phyloP scores from a whole-genome alignment of 2,888 invertebrate genomes.

The Augochlorella aurata region DNA sequence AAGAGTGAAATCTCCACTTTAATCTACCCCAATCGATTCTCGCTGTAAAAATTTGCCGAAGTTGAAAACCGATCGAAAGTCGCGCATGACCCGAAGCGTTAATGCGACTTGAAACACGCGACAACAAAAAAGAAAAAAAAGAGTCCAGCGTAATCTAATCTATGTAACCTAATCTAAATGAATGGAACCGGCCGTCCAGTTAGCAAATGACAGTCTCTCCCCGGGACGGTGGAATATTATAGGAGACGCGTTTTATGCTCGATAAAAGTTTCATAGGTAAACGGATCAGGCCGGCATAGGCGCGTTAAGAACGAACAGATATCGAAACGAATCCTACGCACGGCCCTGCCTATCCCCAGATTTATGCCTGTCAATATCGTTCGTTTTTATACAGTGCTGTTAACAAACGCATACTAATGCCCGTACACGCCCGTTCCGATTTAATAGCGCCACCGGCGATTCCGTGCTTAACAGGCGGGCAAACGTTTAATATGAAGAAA shows the following conservation, averaged over 20 bases:
- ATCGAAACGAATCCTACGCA: conserved; percentile 34
- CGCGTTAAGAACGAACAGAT: conserved; percentile 40
- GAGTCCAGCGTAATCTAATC: no score
- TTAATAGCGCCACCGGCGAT: conserved; percentile 15
- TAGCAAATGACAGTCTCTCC: background rate
- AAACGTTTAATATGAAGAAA: conserved; percentile 21
- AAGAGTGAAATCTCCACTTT: no score
- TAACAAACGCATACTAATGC: conserved; percentile 35
- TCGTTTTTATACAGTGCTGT: conserved; percentile 33
- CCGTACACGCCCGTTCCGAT: conserved; percentile 9
- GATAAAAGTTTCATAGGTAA: conserved; percentile 1
- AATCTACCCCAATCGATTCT: no score
- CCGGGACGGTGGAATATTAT: background rate
- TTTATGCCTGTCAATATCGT: conserved; percentile 31
- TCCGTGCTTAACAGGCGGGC: background rate
- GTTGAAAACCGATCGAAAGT: no score
- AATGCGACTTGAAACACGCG: no score
- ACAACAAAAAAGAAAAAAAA: no score
- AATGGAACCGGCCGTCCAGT: no score
- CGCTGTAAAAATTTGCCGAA: no score
- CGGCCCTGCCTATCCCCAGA: conserved; percentile 16
- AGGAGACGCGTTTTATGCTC: background rate
- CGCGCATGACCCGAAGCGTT: no score
- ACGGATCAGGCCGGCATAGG: conserved; percentile 6
- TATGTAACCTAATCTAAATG: no score